Conservation (phyloP, 2,797 vertebrate genomes). For the Xyrichtys novacula region DNA sequence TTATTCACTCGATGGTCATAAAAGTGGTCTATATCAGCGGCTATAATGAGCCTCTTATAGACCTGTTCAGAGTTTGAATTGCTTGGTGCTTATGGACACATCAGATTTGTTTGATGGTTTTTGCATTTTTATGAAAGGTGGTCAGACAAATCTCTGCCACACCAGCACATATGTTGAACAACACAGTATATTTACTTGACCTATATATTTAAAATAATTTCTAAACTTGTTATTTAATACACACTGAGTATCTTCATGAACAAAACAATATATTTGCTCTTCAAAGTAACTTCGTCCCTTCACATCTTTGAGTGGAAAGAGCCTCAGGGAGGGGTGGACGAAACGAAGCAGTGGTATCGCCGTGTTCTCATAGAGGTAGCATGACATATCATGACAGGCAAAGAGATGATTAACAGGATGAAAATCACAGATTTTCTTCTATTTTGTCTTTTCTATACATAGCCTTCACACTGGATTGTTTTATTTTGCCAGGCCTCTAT, state of each 20-base stretch:
- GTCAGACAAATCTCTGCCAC: not conserved
- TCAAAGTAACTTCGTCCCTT: too few relatives aligned
- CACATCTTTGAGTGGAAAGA: not conserved
- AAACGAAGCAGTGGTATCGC: too few relatives aligned
- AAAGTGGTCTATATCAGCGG: conserved; percentile 18
- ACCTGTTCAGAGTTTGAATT: conserved; percentile 32
- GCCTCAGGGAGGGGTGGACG: too few relatives aligned
- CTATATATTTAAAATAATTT: too few relatives aligned
- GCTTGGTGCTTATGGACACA: conserved; percentile 11
- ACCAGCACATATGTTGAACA: not conserved
- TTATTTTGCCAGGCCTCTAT: too few relatives aligned
- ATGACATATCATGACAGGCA: too few relatives aligned
- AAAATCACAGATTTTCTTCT: not conserved
- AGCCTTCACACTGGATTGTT: too few relatives aligned
- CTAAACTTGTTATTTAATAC: too few relatives aligned
- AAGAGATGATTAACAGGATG: too few relatives aligned
- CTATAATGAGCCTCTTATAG: conserved; percentile 54
- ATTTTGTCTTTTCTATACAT: not conserved
- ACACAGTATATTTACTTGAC: not conserved
- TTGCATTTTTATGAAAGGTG: conserved; percentile 16
- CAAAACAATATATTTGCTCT: not conserved
- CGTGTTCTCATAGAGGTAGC: too few relatives aligned
- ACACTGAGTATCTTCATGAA: not conserved
- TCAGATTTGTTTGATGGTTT: conserved; percentile 10
- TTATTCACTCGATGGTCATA: conserved; percentile 45